phyloP scores from a whole-genome alignment of 1,140 invertebrate genomes.

The Arctopsyche grandis region DNA sequence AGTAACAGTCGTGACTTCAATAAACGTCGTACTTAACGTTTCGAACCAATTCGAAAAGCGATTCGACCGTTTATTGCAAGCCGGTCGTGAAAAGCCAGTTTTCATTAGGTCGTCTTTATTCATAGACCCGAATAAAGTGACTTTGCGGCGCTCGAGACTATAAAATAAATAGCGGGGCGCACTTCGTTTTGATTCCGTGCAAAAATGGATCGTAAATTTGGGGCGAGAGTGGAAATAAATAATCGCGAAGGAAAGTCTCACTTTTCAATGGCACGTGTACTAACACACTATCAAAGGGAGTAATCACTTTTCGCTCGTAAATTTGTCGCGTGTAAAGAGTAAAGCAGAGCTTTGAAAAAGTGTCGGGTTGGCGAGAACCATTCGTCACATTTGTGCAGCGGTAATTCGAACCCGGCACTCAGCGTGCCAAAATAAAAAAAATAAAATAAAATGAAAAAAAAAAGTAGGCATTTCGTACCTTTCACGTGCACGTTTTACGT shows the following conservation, averaged over 20 bases:
- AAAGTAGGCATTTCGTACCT: too few species aligned
- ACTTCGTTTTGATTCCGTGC: slow-evolving; percentile 30
- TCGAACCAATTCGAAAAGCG: too few species aligned
- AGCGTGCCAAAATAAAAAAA: too few species aligned
- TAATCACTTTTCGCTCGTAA: slow-evolving; percentile 41
- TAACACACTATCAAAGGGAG: slow-evolving; percentile 16
- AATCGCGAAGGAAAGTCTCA: slow-evolving; percentile 24
- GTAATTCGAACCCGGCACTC: too few species aligned
- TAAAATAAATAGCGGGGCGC: slow-evolving; percentile 27
- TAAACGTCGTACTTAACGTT: too few species aligned
- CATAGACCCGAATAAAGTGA: slow-evolving; percentile 34
- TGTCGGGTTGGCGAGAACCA: background rate
- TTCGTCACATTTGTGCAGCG: background rate
- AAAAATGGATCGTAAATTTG: slow-evolving; percentile 28
- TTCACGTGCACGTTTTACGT: too few species aligned
- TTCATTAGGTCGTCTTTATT: slow-evolving; percentile 35
- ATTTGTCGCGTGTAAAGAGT: slow-evolving; percentile 1
- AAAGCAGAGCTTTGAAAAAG: slow-evolving; percentile 4
- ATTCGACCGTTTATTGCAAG: background rate
- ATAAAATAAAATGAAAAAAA: too few species aligned
- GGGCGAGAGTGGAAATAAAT: slow-evolving; percentile 27
- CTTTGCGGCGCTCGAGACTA: slow-evolving; percentile 11
- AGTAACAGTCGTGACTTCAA: too few species aligned
- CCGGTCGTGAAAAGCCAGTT: slow-evolving; percentile 14
- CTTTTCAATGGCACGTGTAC: background rate